Evolutionary conservation across 2,113 vertebrate genomes (phyloP).

Genomic region (Ceyx cyanopectus): DNA sequence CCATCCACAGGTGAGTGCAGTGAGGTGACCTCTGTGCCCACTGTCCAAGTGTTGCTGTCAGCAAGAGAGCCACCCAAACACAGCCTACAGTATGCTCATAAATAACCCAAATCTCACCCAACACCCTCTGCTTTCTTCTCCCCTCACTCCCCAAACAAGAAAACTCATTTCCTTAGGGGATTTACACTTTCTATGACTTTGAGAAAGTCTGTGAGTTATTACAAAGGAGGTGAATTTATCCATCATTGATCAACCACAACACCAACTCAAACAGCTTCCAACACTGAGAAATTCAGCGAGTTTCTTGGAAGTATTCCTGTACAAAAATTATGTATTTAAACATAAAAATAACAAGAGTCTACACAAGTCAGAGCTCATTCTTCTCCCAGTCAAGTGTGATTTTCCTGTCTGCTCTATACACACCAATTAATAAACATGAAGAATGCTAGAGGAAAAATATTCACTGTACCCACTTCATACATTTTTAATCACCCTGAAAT

Average conservation of each 20-base stretch:
- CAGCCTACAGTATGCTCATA: neutral
- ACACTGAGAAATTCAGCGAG: neutral
- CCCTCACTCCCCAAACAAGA: neutral
- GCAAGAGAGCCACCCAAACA: neutral
- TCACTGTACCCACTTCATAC: constrained; percentile 49
- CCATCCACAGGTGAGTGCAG: neutral
- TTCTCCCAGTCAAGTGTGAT: constrained; percentile 12
- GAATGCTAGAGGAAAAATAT: constrained; percentile 40
- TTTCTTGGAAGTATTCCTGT: neutral
- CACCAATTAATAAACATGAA: constrained; percentile 62
- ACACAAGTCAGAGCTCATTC: constrained; percentile 17
- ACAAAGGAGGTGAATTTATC: neutral
- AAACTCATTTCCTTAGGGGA: neutral
- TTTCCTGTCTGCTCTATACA: neutral
- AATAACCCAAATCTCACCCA: neutral
- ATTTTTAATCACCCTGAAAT: constrained; percentile 57
- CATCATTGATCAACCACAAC: neutral
- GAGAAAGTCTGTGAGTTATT: neutral
- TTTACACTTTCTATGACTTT: neutral
- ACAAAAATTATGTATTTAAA: neutral
- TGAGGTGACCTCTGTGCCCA: neutral
- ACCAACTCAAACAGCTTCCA: neutral
- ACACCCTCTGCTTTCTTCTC: neutral
- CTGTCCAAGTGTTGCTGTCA: accelerated
- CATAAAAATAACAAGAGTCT: neutral